Evolutionary conservation across 1,140 invertebrate species (phyloP).

Genomic region (Cephus cinctus): DNA sequence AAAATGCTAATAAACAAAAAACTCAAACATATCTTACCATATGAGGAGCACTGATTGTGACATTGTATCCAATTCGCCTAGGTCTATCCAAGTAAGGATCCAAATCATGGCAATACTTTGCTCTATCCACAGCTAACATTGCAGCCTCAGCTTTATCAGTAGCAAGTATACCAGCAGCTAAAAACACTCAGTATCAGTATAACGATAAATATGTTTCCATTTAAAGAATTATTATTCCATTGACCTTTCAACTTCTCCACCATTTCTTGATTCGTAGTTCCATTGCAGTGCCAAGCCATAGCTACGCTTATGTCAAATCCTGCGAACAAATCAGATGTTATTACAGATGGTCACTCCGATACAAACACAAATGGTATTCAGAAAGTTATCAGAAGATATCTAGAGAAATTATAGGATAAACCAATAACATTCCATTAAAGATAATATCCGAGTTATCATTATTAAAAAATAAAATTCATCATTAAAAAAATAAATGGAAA

Average conservation of each 20-base stretch:
- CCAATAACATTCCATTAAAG: too few relatives aligned
- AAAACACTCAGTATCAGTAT: too few relatives aligned
- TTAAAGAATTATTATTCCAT: conserved; percentile 15
- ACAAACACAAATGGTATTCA: too few relatives aligned
- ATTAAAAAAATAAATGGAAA: too few relatives aligned
- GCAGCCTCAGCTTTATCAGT: conserved; percentile 74
- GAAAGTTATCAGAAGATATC: too few relatives aligned
- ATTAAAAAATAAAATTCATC: too few relatives aligned
- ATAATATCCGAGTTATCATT: too few relatives aligned
- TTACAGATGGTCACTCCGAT: too few relatives aligned
- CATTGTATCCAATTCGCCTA: conserved; percentile 84
- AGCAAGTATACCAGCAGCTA: conserved; percentile 86
- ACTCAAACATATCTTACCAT: too few relatives aligned
- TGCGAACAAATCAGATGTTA: too few relatives aligned
- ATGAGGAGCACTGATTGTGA: conserved; percentile 97
- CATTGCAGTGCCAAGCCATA: conserved; percentile 52
- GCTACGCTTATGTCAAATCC: too few relatives aligned
- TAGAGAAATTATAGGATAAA: too few relatives aligned
- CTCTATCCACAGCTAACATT: conserved; percentile 86
- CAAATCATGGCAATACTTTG: conserved; percentile 69
- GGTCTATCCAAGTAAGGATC: conserved; percentile 89
- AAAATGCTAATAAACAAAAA: conserved; percentile 4
- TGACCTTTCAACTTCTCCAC: conserved; percentile 45
- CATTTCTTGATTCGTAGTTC: conserved; percentile 49
- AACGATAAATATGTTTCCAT: conserved; percentile 6